Base-by-base conservation (phyloP, 1,140 invertebrate species). In the Kradibia gibbosae region DNA sequence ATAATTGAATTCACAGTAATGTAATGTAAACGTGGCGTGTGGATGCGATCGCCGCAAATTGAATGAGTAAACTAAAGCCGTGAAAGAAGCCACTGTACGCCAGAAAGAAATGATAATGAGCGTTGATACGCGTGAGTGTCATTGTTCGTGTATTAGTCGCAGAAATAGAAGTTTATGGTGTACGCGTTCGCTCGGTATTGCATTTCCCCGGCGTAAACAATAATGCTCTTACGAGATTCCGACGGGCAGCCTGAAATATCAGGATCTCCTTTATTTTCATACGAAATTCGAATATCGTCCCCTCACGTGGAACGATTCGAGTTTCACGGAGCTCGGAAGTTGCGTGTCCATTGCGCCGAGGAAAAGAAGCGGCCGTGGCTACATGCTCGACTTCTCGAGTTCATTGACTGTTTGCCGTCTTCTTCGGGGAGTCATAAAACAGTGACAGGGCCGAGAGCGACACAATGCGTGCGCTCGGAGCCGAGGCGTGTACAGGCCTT, bases 281-380 rank as follows among this genome's bases (percentile, higher is more conserved):
- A 65, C 57, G 82, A 80, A 83, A 79, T 79, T 83, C 82, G 78
- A 83, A 83, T 78, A 83, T 83, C 72, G 71, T 74, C 8, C 53
- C 78, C 81, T 78, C 81, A n/a, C 74, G 81, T 77, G 82, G 82
- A 83, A 80, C 82, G 82, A 83, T 80, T 83, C 82, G 76, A 85
- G 82, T 85, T 84, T 85, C 80, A 83, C 81, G 81, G 70, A 84
- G 84, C 84, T 86, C 83, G 85, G 83, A 86, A 86, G 85, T 87
- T 86, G 84, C 85, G 81, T 87, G 85, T 87, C 86, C 85, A 85
- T 86, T 85, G 84, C 84, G 84, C 82, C 70, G 70, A 85, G 82
- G 81, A 86, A 87, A 85, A 84, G 83, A 72, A 22, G 83, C 78
- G 84, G 84, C 78, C 84, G 84, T 83, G 80, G 83, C 67, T 81